Percentiles rank a stretch among this genome's conserved stretches.
phyloP scores from a whole-genome alignment of 2,888 invertebrate genomes.

The Actias luna region DNA sequence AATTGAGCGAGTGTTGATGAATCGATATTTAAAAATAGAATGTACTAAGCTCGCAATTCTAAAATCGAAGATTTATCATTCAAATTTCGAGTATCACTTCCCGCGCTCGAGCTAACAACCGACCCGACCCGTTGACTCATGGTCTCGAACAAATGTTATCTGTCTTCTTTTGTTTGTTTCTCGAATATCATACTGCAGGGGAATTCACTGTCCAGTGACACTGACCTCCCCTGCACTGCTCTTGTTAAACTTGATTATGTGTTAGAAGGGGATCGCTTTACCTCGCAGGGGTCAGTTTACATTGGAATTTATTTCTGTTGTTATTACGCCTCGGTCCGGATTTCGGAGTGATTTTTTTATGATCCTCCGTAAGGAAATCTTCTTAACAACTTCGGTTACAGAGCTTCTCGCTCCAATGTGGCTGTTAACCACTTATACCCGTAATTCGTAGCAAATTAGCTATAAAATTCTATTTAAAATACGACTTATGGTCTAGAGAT shows the following conservation, averaged over 20 bases:
- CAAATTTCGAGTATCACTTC: slow-evolving; percentile 52
- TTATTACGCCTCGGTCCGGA: slow-evolving; percentile 49
- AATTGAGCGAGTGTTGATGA: slow-evolving; percentile 10
- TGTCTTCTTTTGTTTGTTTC: slow-evolving; percentile 78
- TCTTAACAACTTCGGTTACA: slow-evolving; percentile 17
- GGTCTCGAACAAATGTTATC: slow-evolving; percentile 77
- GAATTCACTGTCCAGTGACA: slow-evolving; percentile 43
- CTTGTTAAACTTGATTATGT: slow-evolving; percentile 18
- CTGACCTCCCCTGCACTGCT: slow-evolving; percentile 36
- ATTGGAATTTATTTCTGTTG: slow-evolving; percentile 55
- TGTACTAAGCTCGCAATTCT: background rate
- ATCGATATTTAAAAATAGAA: slow-evolving; percentile 9
- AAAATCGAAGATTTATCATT: slow-evolving; percentile 23
- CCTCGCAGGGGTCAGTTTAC: slow-evolving; percentile 34
- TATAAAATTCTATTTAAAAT: background rate
- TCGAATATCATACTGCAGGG: slow-evolving; percentile 59
- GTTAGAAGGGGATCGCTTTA: slow-evolving; percentile 26
- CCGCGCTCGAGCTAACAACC: slow-evolving; percentile 41
- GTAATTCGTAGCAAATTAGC: slow-evolving; percentile 8
- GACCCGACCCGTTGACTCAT: slow-evolving; percentile 68
- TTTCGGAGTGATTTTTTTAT: slow-evolving; percentile 42
- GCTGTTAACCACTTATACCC: slow-evolving; percentile 5
- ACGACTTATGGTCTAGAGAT: background rate
- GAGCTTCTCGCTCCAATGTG: slow-evolving; percentile 6
- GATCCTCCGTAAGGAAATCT: slow-evolving; percentile 19